Evolutionary conservation across 2,888 invertebrate genomes (phyloP), one percentile per base, ranked within the genome.

Genomic region (Orthosia gothica): DNA sequence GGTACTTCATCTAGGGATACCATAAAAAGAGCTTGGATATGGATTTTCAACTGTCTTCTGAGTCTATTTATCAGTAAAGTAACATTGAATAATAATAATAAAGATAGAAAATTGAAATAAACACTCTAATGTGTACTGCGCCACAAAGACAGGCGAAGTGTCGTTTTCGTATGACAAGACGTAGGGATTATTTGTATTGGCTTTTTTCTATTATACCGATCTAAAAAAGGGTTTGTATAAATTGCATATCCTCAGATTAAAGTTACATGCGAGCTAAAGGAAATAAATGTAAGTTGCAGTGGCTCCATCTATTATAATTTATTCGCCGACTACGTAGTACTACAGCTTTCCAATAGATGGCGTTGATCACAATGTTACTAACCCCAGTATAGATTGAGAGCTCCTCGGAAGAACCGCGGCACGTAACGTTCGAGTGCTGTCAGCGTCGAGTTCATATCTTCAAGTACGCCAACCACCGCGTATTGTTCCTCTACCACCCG

Each of bases 381-480:
- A 99, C 99, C 98, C 97, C 98, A 98, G 92, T 99, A 99, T 72
- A 98, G 96, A 82, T 97, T 96, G 7, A 97, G 95, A 1, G 99
- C 98, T 57, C 99, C 99, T 57, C 96, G 95, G 94, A 99, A 99
- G 95, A 99, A 99, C 83, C 97, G 95, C 0, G 99, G 99, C 83
- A 99, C 97, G 92, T 98, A 99, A 89, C 98, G 97, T 93, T 99
- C 98, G 74, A 99, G 96, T n/a, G 99, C 99, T 5, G 98, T 97
- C 20, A 99, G 96, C 0, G 99, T 99, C 2, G 98, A 97, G 94
- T 99, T 99, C 92, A 99, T 97, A 89, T 99, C 99, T 91, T 99
- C 99, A 1, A 99, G 97, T 1, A 99, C 98, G 1, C 99, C 99
- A 5, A 99, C 99, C 0, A 99, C 99, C 0, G 99, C 98, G 90